These are phyloP conservation scores for Campoletis sonorensis DNA, from an alignment of 1,140 invertebrate genomes.

Conservation along the genomic window DNA sequence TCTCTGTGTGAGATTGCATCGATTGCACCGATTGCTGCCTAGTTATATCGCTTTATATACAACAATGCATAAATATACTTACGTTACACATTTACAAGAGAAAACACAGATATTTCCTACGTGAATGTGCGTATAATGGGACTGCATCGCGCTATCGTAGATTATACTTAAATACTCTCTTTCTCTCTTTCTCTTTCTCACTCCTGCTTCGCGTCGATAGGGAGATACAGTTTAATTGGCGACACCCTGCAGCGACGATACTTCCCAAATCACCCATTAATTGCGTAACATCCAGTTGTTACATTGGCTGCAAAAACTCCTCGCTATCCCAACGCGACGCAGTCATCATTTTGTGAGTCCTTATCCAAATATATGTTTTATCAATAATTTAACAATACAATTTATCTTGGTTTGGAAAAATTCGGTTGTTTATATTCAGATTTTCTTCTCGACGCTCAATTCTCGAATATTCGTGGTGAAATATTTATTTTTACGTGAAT, in stretches of 20 bases:
- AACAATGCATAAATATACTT: neutral
- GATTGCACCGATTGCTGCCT: conserved; percentile 43
- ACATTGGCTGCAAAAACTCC: neutral
- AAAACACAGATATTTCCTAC: neutral
- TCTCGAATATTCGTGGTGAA: too few species aligned
- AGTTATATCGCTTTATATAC: neutral
- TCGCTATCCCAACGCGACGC: neutral
- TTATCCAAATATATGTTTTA: neutral
- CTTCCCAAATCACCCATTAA: conserved; percentile 14
- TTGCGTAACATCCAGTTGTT: neutral
- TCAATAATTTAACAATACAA: neutral
- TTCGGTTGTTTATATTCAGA: too few species aligned
- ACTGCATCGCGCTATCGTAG: neutral
- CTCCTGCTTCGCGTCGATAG: too few species aligned
- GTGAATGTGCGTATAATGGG: neutral
- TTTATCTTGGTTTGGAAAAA: neutral
- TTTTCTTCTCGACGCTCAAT: too few species aligned
- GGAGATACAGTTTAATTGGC: neutral
- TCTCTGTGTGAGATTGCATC: conserved; percentile 49
- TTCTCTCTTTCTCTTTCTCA: neutral
- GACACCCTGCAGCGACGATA: conserved; percentile 1
- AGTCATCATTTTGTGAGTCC: neutral
- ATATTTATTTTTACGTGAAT: too few species aligned
- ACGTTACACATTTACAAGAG: neutral
- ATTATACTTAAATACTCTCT: conserved; percentile 7